phyloP scores from a whole-genome alignment of 2,888 invertebrate genomes.

The Nebria brevicollis region DNA sequence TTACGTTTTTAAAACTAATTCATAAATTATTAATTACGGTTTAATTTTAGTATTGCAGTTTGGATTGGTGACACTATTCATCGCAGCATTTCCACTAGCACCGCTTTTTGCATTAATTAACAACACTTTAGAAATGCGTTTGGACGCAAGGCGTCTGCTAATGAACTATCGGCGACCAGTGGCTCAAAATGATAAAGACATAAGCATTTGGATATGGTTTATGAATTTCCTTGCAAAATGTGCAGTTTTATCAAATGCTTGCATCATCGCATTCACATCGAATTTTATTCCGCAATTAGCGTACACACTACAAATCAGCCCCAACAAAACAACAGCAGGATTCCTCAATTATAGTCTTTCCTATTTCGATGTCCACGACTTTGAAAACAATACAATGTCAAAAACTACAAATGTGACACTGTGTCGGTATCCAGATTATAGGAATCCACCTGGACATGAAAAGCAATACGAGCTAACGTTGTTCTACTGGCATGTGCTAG shows the following conservation, averaged over 20 bases:
- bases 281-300: conserved; percentile 90
- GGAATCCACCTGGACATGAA: conserved; percentile 64
- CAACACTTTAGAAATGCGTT: conserved; percentile 81
- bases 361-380: conserved; percentile 68
- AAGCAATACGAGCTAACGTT: conserved; percentile 66
- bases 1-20: background rate
- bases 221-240: conserved; percentile 87
- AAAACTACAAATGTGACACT: conserved; percentile 49
- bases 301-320: conserved; percentile 67
- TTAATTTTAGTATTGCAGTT: conserved; percentile 81
- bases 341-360: conserved; percentile 80
- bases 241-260: conserved; percentile 88
- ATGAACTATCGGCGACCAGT: conserved; percentile 84
- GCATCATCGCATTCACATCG: conserved; percentile 93
- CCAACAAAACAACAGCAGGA: conserved; percentile 57
- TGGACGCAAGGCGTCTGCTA: conserved; percentile 89
- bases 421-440: conserved; percentile 72
- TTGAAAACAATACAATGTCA: background rate
- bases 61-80: conserved; percentile 94
- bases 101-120: conserved; percentile 92
- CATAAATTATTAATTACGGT: background rate
- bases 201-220: conserved; percentile 91
- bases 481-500: conserved; percentile 74
- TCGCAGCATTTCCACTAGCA: conserved; percentile 92
- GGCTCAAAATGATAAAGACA: conserved; percentile 83